These are phyloP conservation scores for Strigamia transsilvanica DNA, from an alignment of 2,888 invertebrate genomes.

Conservation along the genomic window DNA sequence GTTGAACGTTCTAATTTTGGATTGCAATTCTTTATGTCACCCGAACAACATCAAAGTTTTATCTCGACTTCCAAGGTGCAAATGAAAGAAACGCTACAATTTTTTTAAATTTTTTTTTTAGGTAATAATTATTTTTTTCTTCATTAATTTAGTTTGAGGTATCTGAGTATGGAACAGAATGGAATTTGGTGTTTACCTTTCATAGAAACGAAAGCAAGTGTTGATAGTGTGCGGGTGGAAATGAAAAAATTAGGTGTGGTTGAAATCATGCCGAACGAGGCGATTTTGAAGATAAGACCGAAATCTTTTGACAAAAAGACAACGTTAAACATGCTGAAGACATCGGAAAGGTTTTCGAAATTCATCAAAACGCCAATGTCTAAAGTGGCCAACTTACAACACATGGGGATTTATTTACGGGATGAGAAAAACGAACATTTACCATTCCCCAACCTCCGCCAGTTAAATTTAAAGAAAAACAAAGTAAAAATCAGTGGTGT, in stretches of 20 bases:
- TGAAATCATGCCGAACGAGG: not conserved
- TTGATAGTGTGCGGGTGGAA: not conserved
- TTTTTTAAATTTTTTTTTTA: too few relatives aligned
- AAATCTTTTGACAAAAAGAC: not conserved
- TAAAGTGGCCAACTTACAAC: not conserved
- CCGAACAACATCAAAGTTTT: not conserved
- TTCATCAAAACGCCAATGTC: not conserved
- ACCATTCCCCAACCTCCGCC: not conserved
- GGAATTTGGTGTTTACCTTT: slow-evolving; percentile 9
- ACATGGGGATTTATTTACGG: not conserved
- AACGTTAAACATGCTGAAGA: not conserved
- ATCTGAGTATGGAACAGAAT: not conserved
- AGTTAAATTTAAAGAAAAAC: not conserved
- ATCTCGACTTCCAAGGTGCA: not conserved
- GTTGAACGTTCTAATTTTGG: not conserved
- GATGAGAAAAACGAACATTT: not conserved
- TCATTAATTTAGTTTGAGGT: not conserved
- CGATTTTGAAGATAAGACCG: not conserved
- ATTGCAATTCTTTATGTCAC: not conserved
- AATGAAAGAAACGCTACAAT: too few relatives aligned
- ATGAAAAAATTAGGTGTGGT: not conserved
- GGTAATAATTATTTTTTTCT: not conserved
- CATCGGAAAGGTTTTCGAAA: not conserved
- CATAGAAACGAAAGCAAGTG: not conserved
- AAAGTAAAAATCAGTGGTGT: too few relatives aligned